phyloP scores from a whole-genome alignment of 1,140 invertebrate species.

The Brachionus rubens region DNA sequence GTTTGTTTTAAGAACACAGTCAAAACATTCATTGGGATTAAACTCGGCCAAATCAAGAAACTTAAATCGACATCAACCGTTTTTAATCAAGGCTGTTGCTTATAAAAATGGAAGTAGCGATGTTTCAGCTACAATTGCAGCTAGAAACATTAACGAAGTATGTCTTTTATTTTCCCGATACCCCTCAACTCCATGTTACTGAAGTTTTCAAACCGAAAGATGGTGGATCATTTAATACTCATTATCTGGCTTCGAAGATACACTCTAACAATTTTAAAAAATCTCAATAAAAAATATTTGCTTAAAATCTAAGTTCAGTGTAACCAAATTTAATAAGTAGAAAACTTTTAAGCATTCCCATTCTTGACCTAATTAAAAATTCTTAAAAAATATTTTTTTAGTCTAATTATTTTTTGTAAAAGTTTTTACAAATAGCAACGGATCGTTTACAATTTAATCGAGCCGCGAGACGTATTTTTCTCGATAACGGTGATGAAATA shows the following conservation, averaged over 20 bases:
- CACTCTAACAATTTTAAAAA: too few relatives aligned
- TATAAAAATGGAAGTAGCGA: conserved; percentile 37
- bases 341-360: too few relatives aligned
- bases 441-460: conserved; percentile 11
- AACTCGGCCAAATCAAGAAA: neutral
- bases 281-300: too few relatives aligned
- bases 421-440: conserved; percentile 39
- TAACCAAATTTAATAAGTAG: too few relatives aligned
- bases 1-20: conserved; percentile 1
- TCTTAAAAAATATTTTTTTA: neutral
- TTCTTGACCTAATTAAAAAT: too few relatives aligned
- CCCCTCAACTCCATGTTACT: too few relatives aligned
- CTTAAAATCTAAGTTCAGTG: too few relatives aligned
- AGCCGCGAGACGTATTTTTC: conserved; percentile 37
- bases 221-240: too few relatives aligned
- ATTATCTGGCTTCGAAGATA: too few relatives aligned
- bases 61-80: neutral
- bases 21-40: neutral
- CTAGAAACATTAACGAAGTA: conserved; percentile 32
- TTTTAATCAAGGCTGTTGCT: conserved; percentile 38
- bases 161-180: neutral
- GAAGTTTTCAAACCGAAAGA: too few relatives aligned
- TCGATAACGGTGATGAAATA: conserved; percentile 40
- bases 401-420: neutral
- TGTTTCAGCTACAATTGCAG: neutral